Conservation (phyloP, 2,888 invertebrate species). For the Lobophora halterata region DNA sequence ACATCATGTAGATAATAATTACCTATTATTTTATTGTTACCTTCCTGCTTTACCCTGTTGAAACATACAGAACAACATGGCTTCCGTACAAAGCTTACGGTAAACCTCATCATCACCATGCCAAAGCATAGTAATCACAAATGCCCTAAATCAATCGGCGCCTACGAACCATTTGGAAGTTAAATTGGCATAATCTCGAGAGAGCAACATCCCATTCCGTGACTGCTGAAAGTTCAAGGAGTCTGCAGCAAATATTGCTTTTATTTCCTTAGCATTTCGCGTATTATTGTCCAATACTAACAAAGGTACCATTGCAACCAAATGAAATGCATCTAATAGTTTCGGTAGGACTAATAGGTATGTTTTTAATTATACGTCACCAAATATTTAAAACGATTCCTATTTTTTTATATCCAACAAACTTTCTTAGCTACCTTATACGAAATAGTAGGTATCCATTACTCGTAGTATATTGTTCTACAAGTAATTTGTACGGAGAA, state of each 20-base stretch:
- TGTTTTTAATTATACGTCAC: too few species aligned
- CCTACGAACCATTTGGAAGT: constrained; percentile 21
- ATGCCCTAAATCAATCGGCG: constrained; percentile 20
- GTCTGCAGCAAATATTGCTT: constrained; percentile 43
- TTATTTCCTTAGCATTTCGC: constrained; percentile 46
- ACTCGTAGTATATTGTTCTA: too few species aligned
- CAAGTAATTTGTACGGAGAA: too few species aligned
- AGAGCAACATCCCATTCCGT: constrained; percentile 44
- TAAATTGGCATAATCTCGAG: constrained; percentile 39
- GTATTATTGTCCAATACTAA: constrained; percentile 34
- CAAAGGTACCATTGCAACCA: constrained; percentile 29
- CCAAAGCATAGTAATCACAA: constrained; percentile 1
- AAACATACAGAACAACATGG: neutral
- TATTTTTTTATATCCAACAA: too few species aligned
- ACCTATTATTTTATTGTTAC: too few species aligned
- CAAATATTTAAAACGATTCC: too few species aligned
- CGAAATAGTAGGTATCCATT: too few species aligned
- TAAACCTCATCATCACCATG: constrained; percentile 4
- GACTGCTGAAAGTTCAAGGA: constrained; percentile 63
- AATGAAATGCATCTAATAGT: constrained; percentile 13
- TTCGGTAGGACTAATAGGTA: too few species aligned
- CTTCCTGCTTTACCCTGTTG: too few species aligned
- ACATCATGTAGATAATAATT: too few species aligned
- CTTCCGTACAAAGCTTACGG: neutral
- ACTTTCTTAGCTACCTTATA: too few species aligned